Evolutionary conservation across 2,113 vertebrate genomes (phyloP).

Genomic region (Sphyrna mokarran): DNA sequence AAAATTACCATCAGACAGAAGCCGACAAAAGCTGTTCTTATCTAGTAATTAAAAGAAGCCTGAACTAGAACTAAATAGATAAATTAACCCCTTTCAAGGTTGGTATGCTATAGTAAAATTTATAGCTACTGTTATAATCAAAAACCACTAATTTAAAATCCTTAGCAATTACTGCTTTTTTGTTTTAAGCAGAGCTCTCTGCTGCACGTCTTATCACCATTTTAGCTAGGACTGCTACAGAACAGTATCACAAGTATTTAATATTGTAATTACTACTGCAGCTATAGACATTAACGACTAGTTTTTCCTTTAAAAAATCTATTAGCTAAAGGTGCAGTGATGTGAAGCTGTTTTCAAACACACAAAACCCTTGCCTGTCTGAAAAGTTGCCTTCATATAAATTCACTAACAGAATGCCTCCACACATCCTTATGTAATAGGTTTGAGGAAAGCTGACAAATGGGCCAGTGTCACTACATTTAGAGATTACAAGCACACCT

Average conservation of each 20-base stretch:
- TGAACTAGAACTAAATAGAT: constrained; percentile 46
- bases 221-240: constrained; percentile 61
- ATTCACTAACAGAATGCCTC: constrained; percentile 42
- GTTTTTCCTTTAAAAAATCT: constrained; percentile 38
- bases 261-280: constrained; percentile 56
- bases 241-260: constrained; percentile 62
- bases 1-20: constrained; percentile 50
- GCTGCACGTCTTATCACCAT: constrained; percentile 39
- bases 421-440: constrained; percentile 50
- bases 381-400: constrained; percentile 46
- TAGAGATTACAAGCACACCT: constrained; percentile 57
- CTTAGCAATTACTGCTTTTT: constrained; percentile 51
- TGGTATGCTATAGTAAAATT: constrained; percentile 62
- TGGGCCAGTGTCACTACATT: constrained; percentile 59
- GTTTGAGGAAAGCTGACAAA: constrained; percentile 48
- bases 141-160: constrained; percentile 60
- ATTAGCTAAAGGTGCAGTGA: constrained; percentile 48
- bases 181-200: constrained; percentile 37
- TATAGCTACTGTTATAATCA: constrained; percentile 56
- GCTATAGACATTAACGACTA: constrained; percentile 55
- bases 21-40: constrained; percentile 63
- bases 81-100: constrained; percentile 52
- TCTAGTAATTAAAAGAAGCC: constrained; percentile 54
- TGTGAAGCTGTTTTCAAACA: constrained; percentile 51
- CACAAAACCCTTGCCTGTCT: constrained; percentile 47